Conservation (phyloP, 92 coral and sea anemone genomes). For the Parazoanthus darwini region DNA sequence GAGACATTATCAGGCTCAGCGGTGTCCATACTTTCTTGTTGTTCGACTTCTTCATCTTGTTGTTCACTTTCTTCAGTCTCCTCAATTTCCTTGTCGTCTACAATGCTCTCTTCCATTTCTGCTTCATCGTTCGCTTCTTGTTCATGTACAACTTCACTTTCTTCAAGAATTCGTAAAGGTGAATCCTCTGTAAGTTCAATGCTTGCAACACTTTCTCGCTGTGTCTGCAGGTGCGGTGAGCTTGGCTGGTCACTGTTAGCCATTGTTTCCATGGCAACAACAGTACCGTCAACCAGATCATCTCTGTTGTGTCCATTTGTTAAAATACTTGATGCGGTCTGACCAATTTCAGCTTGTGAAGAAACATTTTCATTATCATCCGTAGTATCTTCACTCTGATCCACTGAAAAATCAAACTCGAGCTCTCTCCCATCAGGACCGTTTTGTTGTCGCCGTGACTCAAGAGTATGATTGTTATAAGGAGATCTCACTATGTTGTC, state of each 20-base stretch:
- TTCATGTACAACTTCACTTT: constrained; percentile 70
- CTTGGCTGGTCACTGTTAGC: constrained; percentile 31
- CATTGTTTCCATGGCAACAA: constrained; percentile 33
- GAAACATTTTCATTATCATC: background rate
- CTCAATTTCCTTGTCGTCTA: constrained; percentile 50
- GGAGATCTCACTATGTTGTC: constrained; percentile 40
- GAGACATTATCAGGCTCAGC: constrained; percentile 43
- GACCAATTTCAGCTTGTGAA: background rate
- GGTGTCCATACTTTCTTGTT: constrained; percentile 58
- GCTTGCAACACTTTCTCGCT: constrained; percentile 57
- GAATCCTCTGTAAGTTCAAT: constrained; percentile 90
- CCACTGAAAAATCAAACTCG: background rate
- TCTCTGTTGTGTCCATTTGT: background rate
- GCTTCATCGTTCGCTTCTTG: constrained; percentile 50
- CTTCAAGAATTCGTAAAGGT: constrained; percentile 81
- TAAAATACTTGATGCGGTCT: constrained; percentile 5
- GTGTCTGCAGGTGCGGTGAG: background rate
- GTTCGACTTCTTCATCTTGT: constrained; percentile 31
- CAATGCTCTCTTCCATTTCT: constrained; percentile 32
- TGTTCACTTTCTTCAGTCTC: constrained; percentile 41
- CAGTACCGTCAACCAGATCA: background rate
- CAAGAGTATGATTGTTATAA: constrained; percentile 23
- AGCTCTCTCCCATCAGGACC: background rate
- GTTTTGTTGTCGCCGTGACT: background rate
- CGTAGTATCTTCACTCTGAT: background rate